A percentile compares a stretch with the other conserved stretches of the same genome.
Conservation (phyloP, 1,140 invertebrate genomes). For the Hypothenemus hampei region DNA sequence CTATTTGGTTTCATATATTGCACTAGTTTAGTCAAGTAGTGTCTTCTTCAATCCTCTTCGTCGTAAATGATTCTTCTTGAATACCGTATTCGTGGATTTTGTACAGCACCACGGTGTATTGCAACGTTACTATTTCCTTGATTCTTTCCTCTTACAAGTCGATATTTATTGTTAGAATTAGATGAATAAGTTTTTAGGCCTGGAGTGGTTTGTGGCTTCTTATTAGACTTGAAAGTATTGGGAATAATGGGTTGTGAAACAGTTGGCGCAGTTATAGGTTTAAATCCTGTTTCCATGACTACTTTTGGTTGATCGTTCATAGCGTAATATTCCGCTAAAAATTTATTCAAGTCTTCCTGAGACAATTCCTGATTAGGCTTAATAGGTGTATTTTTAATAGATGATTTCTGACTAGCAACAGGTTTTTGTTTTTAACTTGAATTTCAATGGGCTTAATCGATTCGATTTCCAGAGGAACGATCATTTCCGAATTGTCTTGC, state of each 20-base stretch:
- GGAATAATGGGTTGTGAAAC: conserved; percentile 18
- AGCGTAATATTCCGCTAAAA: conserved; percentile 29
- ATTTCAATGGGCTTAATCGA: conserved; percentile 35
- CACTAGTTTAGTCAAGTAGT: too few species aligned
- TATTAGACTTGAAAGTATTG: conserved; percentile 31
- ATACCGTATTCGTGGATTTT: conserved; percentile 2
- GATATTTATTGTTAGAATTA: conserved; percentile 5
- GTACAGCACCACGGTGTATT: conserved; percentile 5
- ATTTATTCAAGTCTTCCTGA: conserved; percentile 30
- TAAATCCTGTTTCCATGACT: conserved; percentile 30
- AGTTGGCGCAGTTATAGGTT: conserved; percentile 17
- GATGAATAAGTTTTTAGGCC: conserved; percentile 34
- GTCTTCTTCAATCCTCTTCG: too few species aligned
- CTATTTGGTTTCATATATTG: too few species aligned
- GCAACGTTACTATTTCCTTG: too few species aligned
- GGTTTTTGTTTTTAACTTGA: conserved; percentile 20
- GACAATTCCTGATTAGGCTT: conserved; percentile 27
- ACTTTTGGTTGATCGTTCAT: conserved; percentile 3
- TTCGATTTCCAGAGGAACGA: conserved; percentile 34
- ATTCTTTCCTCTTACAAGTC: too few species aligned
- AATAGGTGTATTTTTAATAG: conserved; percentile 12
- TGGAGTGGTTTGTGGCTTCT: conserved; percentile 33
- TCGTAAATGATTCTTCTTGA: too few species aligned
- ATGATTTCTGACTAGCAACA: conserved; percentile 8
- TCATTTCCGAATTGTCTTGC: conserved; percentile 17